These are phyloP conservation scores for Omphaloscelis lunosa DNA, from an alignment of 2,888 invertebrate species.

Conservation along the genomic window DNA sequence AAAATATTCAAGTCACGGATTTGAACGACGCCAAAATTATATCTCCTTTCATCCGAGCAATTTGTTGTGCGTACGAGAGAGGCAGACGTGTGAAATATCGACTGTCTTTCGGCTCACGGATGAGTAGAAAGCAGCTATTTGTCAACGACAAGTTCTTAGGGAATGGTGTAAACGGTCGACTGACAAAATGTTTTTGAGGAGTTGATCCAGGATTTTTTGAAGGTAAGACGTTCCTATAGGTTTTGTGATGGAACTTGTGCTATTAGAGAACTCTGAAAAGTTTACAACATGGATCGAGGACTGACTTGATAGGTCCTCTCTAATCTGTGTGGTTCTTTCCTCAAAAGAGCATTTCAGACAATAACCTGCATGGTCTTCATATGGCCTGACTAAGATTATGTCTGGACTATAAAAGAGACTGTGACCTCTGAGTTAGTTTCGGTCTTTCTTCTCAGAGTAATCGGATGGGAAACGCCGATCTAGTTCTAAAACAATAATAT, in stretches of 20 bases:
- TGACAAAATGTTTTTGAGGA: neutral
- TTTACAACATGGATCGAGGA: neutral
- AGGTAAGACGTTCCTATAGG: too few relatives aligned
- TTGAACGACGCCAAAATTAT: conserved; percentile 55
- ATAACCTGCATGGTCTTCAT: neutral
- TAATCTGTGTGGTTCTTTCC: too few relatives aligned
- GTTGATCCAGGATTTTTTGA: neutral
- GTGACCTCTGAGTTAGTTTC: neutral
- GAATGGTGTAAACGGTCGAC: conserved; percentile 12
- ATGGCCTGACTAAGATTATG: neutral
- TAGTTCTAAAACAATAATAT: too few relatives aligned
- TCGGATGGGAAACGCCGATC: too few relatives aligned
- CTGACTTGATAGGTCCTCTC: neutral
- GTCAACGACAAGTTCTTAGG: conserved; percentile 47
- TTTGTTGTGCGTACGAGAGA: conserved; percentile 38
- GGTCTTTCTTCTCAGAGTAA: neutral
- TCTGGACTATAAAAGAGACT: neutral
- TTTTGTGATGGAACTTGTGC: neutral
- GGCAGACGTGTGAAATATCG: conserved; percentile 57
- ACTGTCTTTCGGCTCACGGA: conserved; percentile 32
- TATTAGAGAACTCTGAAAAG: neutral
- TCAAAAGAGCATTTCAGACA: neutral
- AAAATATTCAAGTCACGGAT: conserved; percentile 58
- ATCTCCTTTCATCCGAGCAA: conserved; percentile 58
- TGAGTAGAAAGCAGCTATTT: conserved; percentile 55